Base-by-base conservation (phyloP, 2,113 vertebrate species). In the Eurypyga helias region DNA sequence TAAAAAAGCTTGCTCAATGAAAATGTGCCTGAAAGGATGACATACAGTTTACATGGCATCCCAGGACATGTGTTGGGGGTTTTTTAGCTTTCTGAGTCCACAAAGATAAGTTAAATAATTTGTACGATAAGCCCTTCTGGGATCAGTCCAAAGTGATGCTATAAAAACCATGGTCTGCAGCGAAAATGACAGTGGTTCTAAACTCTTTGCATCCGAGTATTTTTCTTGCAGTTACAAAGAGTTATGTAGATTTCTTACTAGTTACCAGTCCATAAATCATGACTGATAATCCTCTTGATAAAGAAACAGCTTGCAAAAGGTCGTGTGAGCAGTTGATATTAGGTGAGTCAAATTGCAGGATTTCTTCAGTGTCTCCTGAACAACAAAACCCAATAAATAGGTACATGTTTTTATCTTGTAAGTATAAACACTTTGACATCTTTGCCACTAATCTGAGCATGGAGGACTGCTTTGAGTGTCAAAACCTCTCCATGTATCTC, bases 251-350 rank as follows among this genome's bases (percentile, higher is more conserved):
- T 79, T 71, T 57, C 34, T 84, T 67, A 49, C 20, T 94, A 43
- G 41, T 91, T 21, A 34, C 19, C 31, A 36, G 34, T 81, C 33
- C 23, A 17, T 17, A 34, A 92, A 89, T 78, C 8, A 4, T 33
- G 20, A 62, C 16, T 41, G 49, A 28, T 83, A 87, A 75, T 87
- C 49, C 48, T 79, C 26, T 31, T 43, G 46, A 58, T 57, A 69
- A 58, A 43, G n/a, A 60, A 89, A 58, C 13, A 41, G 41, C 29
- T 70, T 85, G 57, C 48, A 57, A 57, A 83, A 88, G 62, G 41
- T 88, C 25, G 65, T 0, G 0, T 58, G 43, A 29, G 34, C 5
- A 2, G 48, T 21, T 7, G 7, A 29, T 90, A 60, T 52, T 13
- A 52, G 4, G 34, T 83, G 19, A 13, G 19, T 84, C 25, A 58